Evolutionary conservation across 2,888 invertebrate genomes (phyloP).

Genomic region (Cryptocephalus primarius): DNA sequence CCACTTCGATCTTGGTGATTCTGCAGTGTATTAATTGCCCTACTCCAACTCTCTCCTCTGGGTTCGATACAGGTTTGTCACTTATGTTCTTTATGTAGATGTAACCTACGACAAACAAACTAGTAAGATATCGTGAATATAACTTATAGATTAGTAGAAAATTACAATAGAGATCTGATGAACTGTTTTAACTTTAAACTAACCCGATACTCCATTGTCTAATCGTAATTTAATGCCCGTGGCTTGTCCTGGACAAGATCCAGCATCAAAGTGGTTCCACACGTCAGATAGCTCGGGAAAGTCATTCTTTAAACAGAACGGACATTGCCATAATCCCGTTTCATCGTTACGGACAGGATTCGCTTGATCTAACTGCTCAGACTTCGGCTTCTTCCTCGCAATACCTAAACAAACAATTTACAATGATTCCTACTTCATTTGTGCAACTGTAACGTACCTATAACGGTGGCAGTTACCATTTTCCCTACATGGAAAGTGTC

Average conservation of each 20-base stretch:
- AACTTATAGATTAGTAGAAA: neutral
- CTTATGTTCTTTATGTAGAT: conserved; percentile 90
- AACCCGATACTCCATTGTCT: conserved; percentile 77
- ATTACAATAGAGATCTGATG: no score
- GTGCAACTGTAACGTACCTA: conserved; percentile 16
- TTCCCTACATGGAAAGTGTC: conserved; percentile 86
- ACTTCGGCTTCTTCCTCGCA: conserved; percentile 14
- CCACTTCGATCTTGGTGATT: conserved; percentile 92
- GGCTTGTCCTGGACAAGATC: conserved; percentile 90
- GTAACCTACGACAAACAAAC: conserved; percentile 59
- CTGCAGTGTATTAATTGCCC: conserved; percentile 79
- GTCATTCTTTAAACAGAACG: conserved; percentile 91
- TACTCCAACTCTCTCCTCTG: conserved; percentile 80
- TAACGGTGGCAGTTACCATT: conserved; percentile 71
- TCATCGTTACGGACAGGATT: conserved; percentile 93
- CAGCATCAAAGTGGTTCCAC: conserved; percentile 97
- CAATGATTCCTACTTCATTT: no score
- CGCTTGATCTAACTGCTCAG: conserved; percentile 86
- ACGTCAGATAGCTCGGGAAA: conserved; percentile 94
- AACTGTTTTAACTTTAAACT: neutral
- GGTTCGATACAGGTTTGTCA: conserved; percentile 86
- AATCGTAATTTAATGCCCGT: conserved; percentile 81
- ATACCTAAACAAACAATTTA: conserved; percentile 5
- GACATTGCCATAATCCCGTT: conserved; percentile 94
- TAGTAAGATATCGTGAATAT: neutral